These are phyloP conservation scores for Argynnis bischoffii DNA, from an alignment of 2,888 invertebrate genomes.

Conservation along the genomic window DNA sequence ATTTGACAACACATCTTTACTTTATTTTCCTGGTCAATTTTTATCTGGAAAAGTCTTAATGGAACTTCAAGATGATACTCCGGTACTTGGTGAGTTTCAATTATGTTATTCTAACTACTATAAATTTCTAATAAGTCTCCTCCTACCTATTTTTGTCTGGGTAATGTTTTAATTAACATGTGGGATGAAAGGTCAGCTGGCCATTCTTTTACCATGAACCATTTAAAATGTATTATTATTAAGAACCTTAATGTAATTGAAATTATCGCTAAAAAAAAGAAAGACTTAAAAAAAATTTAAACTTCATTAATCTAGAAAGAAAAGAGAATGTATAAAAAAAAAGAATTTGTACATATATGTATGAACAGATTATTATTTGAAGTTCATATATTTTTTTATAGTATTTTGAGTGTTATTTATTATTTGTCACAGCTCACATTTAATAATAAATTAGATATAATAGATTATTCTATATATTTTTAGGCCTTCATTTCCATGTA, in stretches of 20 bases:
- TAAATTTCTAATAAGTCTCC: background rate
- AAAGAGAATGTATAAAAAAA: no score
- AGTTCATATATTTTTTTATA: no score
- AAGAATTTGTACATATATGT: no score
- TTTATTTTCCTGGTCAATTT: slow-evolving; percentile 97
- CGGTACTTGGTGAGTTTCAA: slow-evolving; percentile 87
- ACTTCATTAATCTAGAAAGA: no score
- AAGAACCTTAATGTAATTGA: background rate
- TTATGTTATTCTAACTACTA: background rate
- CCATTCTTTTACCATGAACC: slow-evolving; percentile 29
- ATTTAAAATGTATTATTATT: background rate
- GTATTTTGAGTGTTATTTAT: no score
- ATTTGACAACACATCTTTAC: slow-evolving; percentile 95
- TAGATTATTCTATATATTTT: slow-evolving; percentile 44
- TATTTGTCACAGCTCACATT: no score
- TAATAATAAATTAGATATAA: background rate
- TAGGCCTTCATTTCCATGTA: slow-evolving; percentile 96
- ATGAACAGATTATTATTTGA: no score
- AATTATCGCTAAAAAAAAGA: background rate
- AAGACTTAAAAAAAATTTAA: no score
- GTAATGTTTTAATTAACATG: slow-evolving; percentile 21
- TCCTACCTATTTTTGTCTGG: slow-evolving; percentile 14
- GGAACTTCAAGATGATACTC: slow-evolving; percentile 96
- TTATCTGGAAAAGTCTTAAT: slow-evolving; percentile 95
- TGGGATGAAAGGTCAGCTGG: slow-evolving; percentile 39